Conservation (phyloP, 1,140 invertebrate genomes). For the Zaprionus gabonicus region DNA sequence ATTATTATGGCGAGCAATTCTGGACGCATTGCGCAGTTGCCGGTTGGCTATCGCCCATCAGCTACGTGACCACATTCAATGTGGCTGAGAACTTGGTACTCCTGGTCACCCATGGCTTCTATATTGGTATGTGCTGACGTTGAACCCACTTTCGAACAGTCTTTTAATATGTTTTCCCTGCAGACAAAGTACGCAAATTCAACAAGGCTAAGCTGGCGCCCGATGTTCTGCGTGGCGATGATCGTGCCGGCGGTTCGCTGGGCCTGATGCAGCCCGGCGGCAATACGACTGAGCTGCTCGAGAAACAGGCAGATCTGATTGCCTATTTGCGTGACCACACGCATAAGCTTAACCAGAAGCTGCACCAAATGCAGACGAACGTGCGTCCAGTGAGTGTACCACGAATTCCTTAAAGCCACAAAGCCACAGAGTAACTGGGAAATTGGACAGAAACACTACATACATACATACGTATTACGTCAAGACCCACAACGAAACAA, state of each 20-base stretch:
- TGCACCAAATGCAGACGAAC: constrained; percentile 84
- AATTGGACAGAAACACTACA: not conserved
- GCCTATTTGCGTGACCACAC: constrained; percentile 85
- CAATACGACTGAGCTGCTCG: constrained; percentile 87
- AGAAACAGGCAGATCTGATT: constrained; percentile 87
- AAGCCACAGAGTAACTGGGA: not conserved
- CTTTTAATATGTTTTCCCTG: constrained; percentile 16
- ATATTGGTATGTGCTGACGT: constrained; percentile 85
- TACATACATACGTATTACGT: constrained; percentile 30
- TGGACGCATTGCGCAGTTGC: constrained; percentile 86
- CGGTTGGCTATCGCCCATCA: constrained; percentile 86
- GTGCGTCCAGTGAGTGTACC: constrained; percentile 59
- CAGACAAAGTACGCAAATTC: constrained; percentile 87
- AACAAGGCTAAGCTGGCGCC: constrained; percentile 86
- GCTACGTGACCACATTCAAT: constrained; percentile 86
- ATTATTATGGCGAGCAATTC: constrained; percentile 87
- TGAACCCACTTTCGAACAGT: not conserved
- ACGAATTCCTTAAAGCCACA: constrained; percentile 62
- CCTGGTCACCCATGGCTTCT: constrained; percentile 86
- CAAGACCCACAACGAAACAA: constrained; percentile 7
- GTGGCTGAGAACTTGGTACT: constrained; percentile 86
- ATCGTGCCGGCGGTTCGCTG: constrained; percentile 85
- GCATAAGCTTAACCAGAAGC: constrained; percentile 84
- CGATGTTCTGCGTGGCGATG: constrained; percentile 86
- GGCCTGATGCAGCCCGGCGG: constrained; percentile 86